A percentile compares a stretch with the other conserved stretches of the same genome.
Conservation (phyloP, 2,113 vertebrate genomes). For the Nesoenas mayeri region DNA sequence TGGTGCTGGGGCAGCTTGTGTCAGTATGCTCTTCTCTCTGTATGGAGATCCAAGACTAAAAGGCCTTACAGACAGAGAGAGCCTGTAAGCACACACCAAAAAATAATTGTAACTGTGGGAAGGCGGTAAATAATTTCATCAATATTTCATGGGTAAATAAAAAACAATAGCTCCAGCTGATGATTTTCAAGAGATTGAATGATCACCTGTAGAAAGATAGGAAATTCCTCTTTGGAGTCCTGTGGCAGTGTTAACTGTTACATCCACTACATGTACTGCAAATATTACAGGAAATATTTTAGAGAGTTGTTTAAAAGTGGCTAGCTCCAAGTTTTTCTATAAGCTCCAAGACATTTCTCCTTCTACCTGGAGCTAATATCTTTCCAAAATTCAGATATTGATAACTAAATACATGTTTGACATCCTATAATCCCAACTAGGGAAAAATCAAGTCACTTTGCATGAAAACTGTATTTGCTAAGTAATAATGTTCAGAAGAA, state of each 20-base stretch:
- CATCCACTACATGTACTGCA: background rate
- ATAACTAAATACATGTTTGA: background rate
- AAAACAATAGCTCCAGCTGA: background rate
- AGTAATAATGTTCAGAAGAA: background rate
- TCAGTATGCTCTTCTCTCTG: background rate
- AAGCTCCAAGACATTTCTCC: background rate
- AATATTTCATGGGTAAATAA: background rate
- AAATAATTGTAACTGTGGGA: background rate
- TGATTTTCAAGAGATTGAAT: background rate
- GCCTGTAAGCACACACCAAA: background rate
- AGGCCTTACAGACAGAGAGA: background rate
- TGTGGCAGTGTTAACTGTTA: background rate
- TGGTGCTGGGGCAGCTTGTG: background rate
- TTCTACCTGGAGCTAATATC: background rate
- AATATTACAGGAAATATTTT: background rate
- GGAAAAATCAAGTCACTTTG: background rate
- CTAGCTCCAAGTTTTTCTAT: background rate
- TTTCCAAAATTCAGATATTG: background rate
- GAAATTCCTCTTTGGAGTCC: background rate
- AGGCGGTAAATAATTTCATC: background rate
- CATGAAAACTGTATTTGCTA: background rate
- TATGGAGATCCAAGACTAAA: background rate
- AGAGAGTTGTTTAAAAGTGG: background rate
- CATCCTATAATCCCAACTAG: background rate
- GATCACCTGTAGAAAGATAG: background rate